These are phyloP conservation scores for Craterocephalus amniculus DNA, from an alignment of 2,797 vertebrate species.

Conservation along the genomic window DNA sequence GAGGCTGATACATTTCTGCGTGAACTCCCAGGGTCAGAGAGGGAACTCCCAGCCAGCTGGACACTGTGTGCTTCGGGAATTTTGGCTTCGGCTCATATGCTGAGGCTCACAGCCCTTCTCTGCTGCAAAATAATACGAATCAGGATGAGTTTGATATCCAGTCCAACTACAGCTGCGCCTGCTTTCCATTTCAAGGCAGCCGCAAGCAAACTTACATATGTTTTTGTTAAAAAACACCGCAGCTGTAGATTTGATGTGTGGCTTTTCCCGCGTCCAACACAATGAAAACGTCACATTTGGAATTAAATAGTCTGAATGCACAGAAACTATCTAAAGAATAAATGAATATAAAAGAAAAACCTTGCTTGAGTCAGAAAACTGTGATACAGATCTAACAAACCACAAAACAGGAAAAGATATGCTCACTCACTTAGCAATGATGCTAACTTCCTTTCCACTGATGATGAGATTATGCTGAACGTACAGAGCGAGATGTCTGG, in stretches of 20 bases:
- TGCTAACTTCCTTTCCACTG: conserved; percentile 27
- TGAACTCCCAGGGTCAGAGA: conserved; percentile 27
- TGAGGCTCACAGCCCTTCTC: conserved; percentile 30
- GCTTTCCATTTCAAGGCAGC: conserved; percentile 26
- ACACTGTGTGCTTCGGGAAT: conserved; percentile 35
- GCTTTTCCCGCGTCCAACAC: neutral
- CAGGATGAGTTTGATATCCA: conserved; percentile 25
- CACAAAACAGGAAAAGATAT: conserved; percentile 34
- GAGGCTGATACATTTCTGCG: conserved; percentile 26
- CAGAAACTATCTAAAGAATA: neutral
- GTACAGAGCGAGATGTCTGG: neutral
- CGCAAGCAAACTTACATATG: neutral
- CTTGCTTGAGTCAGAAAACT: conserved; percentile 20
- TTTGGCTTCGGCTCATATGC: conserved; percentile 22
- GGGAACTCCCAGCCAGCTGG: conserved; percentile 61
- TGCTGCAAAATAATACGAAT: conserved; percentile 34
- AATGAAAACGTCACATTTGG: neutral
- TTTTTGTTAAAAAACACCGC: neutral
- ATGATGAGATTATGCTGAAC: neutral
- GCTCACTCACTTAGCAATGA: conserved; percentile 25
- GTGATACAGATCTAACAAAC: conserved; percentile 13
- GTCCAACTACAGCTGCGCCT: conserved; percentile 45
- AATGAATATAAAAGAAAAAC: conserved; percentile 5
- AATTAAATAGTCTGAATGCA: conserved; percentile 1
- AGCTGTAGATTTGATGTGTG: neutral